phyloP scores from a whole-genome alignment of 1,140 invertebrate species.

The Dreissena rostriformis region DNA sequence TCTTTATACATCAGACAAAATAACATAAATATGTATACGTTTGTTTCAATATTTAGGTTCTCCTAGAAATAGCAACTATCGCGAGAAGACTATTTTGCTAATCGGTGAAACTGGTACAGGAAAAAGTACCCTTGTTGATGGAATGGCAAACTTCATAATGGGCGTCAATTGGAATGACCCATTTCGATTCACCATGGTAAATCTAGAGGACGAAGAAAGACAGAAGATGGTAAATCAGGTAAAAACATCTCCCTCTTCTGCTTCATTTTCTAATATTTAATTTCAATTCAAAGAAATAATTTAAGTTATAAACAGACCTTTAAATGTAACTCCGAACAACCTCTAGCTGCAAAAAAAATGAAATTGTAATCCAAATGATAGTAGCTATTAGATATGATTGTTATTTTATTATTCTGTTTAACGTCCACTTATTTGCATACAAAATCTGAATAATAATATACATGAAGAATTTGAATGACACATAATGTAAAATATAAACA shows the following conservation, averaged over 20 bases:
- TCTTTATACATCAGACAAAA: not conserved
- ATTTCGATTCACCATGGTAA: too few relatives aligned
- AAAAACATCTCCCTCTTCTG: not conserved
- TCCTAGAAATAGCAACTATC: not conserved
- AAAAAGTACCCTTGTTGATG: conserved; percentile 37
- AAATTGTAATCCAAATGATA: not conserved
- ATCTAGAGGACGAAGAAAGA: conserved; percentile 29
- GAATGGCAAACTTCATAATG: conserved; percentile 30
- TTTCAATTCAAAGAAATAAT: not conserved
- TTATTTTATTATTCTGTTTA: too few relatives aligned
- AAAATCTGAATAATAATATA: too few relatives aligned
- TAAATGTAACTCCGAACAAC: not conserved
- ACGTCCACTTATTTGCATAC: too few relatives aligned
- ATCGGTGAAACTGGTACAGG: too few relatives aligned
- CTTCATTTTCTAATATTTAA: not conserved
- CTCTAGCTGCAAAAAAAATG: not conserved
- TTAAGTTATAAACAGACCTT: not conserved
- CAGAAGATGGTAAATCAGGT: not conserved
- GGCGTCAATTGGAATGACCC: conserved; percentile 35
- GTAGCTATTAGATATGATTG: too few relatives aligned
- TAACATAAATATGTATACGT: not conserved
- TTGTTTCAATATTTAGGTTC: not conserved
- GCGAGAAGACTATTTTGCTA: conserved; percentile 44
- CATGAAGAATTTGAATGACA: too few relatives aligned
- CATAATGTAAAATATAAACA: too few relatives aligned